phyloP scores from a whole-genome alignment of 2,888 invertebrate genomes.

The Cosmorhoe ocellata region DNA sequence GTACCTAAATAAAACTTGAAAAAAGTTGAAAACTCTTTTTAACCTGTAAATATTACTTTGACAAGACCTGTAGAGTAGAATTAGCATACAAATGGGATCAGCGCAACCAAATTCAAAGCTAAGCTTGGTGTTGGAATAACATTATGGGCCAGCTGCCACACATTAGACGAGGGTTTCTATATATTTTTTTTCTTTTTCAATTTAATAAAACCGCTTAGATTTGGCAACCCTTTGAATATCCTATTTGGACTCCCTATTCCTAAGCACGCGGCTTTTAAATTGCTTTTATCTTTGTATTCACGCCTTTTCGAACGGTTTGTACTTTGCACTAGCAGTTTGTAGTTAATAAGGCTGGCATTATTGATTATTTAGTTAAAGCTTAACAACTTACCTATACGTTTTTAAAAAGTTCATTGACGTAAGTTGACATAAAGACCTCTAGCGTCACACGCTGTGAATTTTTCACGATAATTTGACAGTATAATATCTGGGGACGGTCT shows the following conservation, averaged over 20 bases:
- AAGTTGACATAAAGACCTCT: slow-evolving; percentile 42
- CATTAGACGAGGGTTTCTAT: slow-evolving; percentile 53
- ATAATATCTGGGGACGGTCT: slow-evolving; percentile 42
- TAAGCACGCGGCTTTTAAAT: slow-evolving; percentile 50
- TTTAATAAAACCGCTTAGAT: slow-evolving; percentile 62
- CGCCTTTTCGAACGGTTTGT: slow-evolving; percentile 32
- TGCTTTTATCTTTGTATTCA: slow-evolving; percentile 47
- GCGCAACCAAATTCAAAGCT: slow-evolving; percentile 37
- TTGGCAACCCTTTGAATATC: slow-evolving; percentile 76
- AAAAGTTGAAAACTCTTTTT: too few relatives aligned
- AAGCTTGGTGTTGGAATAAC: slow-evolving; percentile 67
- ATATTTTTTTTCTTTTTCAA: too few relatives aligned
- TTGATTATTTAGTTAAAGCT: slow-evolving; percentile 31
- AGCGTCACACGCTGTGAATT: slow-evolving; percentile 46
- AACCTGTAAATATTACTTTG: slow-evolving; percentile 12
- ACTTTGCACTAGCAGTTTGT: slow-evolving; percentile 5
- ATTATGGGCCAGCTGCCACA: slow-evolving; percentile 65
- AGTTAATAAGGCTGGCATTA: slow-evolving; percentile 1
- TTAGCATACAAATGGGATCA: slow-evolving; percentile 64
- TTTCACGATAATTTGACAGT: slow-evolving; percentile 55
- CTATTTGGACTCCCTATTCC: slow-evolving; percentile 64
- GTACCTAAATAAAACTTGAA: too few relatives aligned
- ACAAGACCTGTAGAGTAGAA: slow-evolving; percentile 45
- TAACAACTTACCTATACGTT: slow-evolving; percentile 22
- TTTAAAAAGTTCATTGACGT: slow-evolving; percentile 55